Base-by-base conservation (phyloP, 2,113 vertebrate genomes). In the Ariopsis seemanni region DNA sequence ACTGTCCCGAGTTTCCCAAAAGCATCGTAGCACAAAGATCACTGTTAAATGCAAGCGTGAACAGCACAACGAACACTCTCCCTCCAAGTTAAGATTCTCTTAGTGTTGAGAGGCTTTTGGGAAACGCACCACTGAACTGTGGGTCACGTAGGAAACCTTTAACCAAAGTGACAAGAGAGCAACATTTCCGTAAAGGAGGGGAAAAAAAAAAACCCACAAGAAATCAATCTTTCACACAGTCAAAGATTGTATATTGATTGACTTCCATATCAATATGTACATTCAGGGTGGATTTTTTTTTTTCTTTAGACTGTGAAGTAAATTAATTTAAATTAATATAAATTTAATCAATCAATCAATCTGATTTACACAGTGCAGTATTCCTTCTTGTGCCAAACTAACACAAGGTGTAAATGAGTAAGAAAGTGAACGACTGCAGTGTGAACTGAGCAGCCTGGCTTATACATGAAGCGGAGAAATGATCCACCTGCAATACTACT, bases 291-390 rank as follows among this genome's bases (percentile, higher is more conserved):
- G 22, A 65, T 69, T 34, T 30, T 30, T 34, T 30, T 30, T 17
- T 25, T 17, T 25, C 69, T 42, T 20, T 72, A 72, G 69, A 27
- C 15, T 69, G 58, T 20, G 11, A 75, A 20, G 20, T 18, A 81
- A n/a, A 67, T 30, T 7, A 3, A 34, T 58, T n/a, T 18, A 60
- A 60, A 48, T 62, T 18, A 71, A 60, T 57, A 55, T 27, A 74
- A 1, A 58, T 87, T 72, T 82, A 83, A 82, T 82, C 30, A 52
- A 5, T 12, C 53, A 83, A 82, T 82, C 30, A 52, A 5, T 12
- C 53, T 52, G 78, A 86, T 30, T 67, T 65, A 55, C 60, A 67
- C 77, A 30, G 30, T 48, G 20, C 75, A 80, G 48, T 27, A 1
- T 18, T n/a, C 10, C 15, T 77, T 11, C 30, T 85, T 86, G 25